Evolutionary conservation across 2,888 invertebrate species (phyloP).

Genomic region (Aleiodes alternator): DNA sequence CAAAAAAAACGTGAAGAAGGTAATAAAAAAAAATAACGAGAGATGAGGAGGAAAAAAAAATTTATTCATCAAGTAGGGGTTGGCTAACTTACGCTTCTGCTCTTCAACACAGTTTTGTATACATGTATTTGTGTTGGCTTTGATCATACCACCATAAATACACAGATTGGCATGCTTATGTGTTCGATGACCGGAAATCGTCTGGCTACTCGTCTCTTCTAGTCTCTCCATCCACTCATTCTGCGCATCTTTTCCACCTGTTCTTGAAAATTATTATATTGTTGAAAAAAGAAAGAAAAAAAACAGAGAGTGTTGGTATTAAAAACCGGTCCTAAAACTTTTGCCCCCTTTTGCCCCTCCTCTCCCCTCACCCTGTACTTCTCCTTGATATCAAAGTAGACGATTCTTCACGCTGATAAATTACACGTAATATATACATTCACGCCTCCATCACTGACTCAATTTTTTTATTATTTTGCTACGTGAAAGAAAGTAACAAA

Average conservation of each 20-base stretch:
- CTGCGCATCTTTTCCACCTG: not conserved
- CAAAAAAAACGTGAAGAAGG: too few relatives aligned
- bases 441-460: constrained; percentile 1
- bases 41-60: constrained; percentile 16
- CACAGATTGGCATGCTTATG: constrained; percentile 25
- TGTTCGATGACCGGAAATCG: constrained; percentile 33
- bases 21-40: too few relatives aligned
- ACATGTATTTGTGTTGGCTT: not conserved
- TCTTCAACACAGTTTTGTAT: not conserved
- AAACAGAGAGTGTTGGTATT: constrained; percentile 12
- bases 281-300: not conserved
- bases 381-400: not conserved
- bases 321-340: constrained; percentile 16
- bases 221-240: not conserved
- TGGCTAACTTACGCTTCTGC: not conserved
- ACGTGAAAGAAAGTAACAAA: constrained; percentile 50
- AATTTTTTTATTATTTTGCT: not conserved
- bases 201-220: constrained; percentile 13
- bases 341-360: not conserved
- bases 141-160: constrained; percentile 22
- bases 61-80: constrained; percentile 22
- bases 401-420: constrained; percentile 21
- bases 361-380: not conserved
- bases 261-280: not conserved
- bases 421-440: constrained; percentile 7